Base-by-base conservation (phyloP, 2,888 invertebrate species). In the Trichogramma evanescens region DNA sequence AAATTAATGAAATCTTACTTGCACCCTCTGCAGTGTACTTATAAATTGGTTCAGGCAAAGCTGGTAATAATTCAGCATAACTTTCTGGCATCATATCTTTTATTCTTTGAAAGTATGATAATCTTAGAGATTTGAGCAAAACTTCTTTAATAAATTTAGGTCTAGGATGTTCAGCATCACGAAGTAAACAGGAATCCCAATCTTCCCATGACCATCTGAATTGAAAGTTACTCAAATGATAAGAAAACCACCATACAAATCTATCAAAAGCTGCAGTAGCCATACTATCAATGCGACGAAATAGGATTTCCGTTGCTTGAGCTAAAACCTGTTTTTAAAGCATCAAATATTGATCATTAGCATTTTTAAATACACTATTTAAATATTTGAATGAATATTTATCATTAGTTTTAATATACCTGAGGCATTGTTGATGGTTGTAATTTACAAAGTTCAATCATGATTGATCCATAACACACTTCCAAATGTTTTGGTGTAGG, bases 161-260 rank as follows among this genome's bases (percentile, higher is more conserved):
- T 69, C 95, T 90, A 0, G 97, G 97, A 79, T 94, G 91, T 71
- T 95, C 93, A 1, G 84, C 77, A 74, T 94, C 93, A 39, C 93
- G 80, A 66, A 88, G 84, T n/a, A 93, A 81, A 71, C 92, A 92
- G 9, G 88, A 87, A 72, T 91, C 90, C 95, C 95, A 95, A 73
- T 95, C 95, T 67, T 94, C 93, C 99, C 99, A 99, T 3, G 94
- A 94, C 98, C 98, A 99, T 57, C 95, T 88, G 77, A 95, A 99
- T 79, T 99, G 97, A 78, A 99, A 99, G 81, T 99, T 99, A 77
- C 97, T 97, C 79, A 99, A 83, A 80, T 99, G 98, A 78, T 98
- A 98, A 0, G 93, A 87, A 79, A 99, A 99, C 99, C 99, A 99
- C 77, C 88, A 89, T 39, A 91, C 92, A 77, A 99, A 95, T 70